Evolutionary conservation across 1,140 invertebrate species (phyloP), one percentile per base, ranked within the genome.

Genomic region (Acyrthosiphon pisum): DNA sequence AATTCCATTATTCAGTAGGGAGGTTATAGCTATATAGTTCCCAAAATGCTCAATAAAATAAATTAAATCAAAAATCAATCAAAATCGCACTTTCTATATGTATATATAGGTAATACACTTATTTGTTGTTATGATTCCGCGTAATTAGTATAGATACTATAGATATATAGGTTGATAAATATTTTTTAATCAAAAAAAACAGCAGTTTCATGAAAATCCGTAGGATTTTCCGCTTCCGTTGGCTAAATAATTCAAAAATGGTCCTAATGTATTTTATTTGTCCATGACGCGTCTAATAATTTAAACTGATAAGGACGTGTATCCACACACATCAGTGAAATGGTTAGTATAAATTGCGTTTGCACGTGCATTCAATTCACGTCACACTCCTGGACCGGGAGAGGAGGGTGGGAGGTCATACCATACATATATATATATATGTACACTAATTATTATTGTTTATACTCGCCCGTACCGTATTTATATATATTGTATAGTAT

Each of bases 401-500:
- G 20, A 53, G 26, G 11, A 30, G 30, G 30, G 60, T 14, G 4
- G 4, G 18, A 30, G 14, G 30, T 76, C 60, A 76, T 18, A n/a
- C 30, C 30, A 60, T 20, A n/a, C 6, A 68, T 30, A 30, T 76
- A n/a, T 41, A 41, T 41, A 41, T 41, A 41, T 41, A 41, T 41
- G 30, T 76, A 76, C 60, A 76, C 60, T 76, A 76, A 76, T 76
- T 76, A 76, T 76, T 76, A 76, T 76, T 76, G 60, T 76, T 76
- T 76, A n/a, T 76, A 83, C 81, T 83, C 81, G 37, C 81, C 60
- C 14, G n/a, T n/a, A 60, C 26, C 1, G 50, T 53, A 53, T 22
- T 30, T 4, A 56, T 60, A 30, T 30, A 37, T 81, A 20, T n/a
- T n/a, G n/a, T 35, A 76, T 22, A 35, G 4, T 23, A 83, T 37